phyloP scores from a whole-genome alignment of 2,888 invertebrate genomes.

The Euclidia mi region DNA sequence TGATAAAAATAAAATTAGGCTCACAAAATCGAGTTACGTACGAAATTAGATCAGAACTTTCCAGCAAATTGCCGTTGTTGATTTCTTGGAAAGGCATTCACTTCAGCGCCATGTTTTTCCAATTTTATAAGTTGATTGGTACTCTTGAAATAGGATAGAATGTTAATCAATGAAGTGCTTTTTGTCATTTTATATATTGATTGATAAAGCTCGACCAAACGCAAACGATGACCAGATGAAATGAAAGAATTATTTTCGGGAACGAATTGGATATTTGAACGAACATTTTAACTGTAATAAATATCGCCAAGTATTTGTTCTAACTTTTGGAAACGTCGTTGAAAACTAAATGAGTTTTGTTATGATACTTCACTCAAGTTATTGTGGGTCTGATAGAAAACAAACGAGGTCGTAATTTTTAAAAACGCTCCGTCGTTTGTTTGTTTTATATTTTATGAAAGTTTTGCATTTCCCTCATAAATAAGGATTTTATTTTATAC shows the following conservation, averaged over 20 bases:
- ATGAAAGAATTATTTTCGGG: constrained; percentile 32
- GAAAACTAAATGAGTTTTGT: constrained; percentile 30
- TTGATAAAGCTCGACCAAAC: constrained; percentile 48
- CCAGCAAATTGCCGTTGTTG: constrained; percentile 38
- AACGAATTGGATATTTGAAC: constrained; percentile 32
- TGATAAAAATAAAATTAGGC: constrained; percentile 36
- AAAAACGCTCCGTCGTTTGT: constrained; percentile 9
- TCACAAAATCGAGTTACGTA: constrained; percentile 29
- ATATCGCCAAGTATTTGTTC: constrained; percentile 30
- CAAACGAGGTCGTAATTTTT: constrained; percentile 25
- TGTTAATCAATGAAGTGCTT: constrained; percentile 67
- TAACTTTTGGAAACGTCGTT: constrained; percentile 23
- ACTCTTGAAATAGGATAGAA: constrained; percentile 39
- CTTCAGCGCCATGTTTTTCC: constrained; percentile 32
- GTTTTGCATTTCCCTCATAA: background rate
- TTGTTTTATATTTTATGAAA: background rate
- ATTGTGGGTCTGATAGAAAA: constrained; percentile 28
- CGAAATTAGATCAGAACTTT: constrained; percentile 41
- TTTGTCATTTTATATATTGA: constrained; percentile 59
- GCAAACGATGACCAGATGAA: constrained; percentile 43
- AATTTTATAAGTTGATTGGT: constrained; percentile 45
- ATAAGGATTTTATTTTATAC: background rate
- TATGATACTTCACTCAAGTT: constrained; percentile 18
- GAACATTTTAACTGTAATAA: constrained; percentile 30
- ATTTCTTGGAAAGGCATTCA: constrained; percentile 29